Percentiles rank a stretch among this genome's conserved stretches.
Conservation (phyloP, 64 coral and sea anemone genomes). For the Acropora yongei region DNA sequence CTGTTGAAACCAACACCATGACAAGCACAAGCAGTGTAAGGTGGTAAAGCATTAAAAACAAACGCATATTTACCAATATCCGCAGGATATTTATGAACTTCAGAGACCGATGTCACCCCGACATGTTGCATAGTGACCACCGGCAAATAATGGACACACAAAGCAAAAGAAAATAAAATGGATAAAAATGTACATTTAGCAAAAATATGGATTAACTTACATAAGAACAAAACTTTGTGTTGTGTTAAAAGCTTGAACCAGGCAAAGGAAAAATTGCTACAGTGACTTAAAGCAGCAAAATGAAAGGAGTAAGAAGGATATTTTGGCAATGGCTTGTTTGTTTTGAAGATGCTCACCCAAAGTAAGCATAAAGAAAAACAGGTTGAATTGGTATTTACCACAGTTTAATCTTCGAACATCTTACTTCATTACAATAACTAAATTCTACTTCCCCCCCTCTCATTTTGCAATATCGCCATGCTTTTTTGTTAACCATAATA, state of each 20-base stretch:
- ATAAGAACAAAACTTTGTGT: background rate
- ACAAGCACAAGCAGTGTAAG: background rate
- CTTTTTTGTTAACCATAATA: too few species aligned
- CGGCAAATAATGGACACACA: constrained; percentile 94
- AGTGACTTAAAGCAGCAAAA: background rate
- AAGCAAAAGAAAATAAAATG: constrained; percentile 74
- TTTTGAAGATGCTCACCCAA: too few species aligned
- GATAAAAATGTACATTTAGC: constrained; percentile 78
- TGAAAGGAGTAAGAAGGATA: background rate
- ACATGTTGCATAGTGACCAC: constrained; percentile 99
- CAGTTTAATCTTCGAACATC: too few species aligned
- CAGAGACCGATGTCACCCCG: constrained; percentile 94
- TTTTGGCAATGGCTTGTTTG: background rate
- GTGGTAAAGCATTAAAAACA: background rate
- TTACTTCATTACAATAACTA: too few species aligned
- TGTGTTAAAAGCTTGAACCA: constrained; percentile 36
- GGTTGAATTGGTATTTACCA: too few species aligned
- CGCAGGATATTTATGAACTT: constrained; percentile 97
- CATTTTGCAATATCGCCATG: too few species aligned
- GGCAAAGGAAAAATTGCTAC: background rate
- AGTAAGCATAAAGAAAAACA: too few species aligned
- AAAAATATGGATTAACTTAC: background rate
- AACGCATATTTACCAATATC: constrained; percentile 91
- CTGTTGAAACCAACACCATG: background rate
- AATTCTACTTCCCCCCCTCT: too few species aligned